These are phyloP conservation scores for Heliconius melpomene DNA, from an alignment of 1,140 invertebrate genomes.

Conservation along the genomic window DNA sequence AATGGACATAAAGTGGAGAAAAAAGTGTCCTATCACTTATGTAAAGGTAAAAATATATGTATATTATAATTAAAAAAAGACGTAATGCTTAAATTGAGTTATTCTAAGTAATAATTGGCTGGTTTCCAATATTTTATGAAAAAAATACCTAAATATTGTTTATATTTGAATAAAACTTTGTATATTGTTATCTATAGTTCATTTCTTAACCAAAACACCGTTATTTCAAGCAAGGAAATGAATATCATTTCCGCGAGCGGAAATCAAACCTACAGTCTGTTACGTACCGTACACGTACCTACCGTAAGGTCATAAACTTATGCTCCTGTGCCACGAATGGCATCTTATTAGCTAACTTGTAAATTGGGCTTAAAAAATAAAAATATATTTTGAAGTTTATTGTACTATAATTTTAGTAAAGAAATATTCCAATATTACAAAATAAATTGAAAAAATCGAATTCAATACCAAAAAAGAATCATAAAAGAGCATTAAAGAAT, in stretches of 20 bases:
- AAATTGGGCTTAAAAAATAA: background rate
- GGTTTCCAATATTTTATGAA: background rate
- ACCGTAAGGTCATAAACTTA: no score
- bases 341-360: no score
- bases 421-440: background rate
- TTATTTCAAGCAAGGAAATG: no score
- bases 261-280: no score
- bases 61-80: no score
- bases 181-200: background rate
- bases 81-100: background rate
- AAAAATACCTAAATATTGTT: background rate
- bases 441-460: background rate
- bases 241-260: no score
- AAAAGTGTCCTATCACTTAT: no score
- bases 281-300: no score
- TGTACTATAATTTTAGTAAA: background rate
- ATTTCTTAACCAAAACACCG: background rate
- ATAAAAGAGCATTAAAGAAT: slow-evolving; percentile 3
- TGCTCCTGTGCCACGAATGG: no score
- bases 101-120: background rate
- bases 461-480: background rate
- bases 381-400: background rate
- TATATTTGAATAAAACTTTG: background rate
- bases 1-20: no score
- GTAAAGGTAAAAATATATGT: no score